phyloP scores from a whole-genome alignment of 2,113 vertebrate genomes.

The Phycodurus eques region DNA sequence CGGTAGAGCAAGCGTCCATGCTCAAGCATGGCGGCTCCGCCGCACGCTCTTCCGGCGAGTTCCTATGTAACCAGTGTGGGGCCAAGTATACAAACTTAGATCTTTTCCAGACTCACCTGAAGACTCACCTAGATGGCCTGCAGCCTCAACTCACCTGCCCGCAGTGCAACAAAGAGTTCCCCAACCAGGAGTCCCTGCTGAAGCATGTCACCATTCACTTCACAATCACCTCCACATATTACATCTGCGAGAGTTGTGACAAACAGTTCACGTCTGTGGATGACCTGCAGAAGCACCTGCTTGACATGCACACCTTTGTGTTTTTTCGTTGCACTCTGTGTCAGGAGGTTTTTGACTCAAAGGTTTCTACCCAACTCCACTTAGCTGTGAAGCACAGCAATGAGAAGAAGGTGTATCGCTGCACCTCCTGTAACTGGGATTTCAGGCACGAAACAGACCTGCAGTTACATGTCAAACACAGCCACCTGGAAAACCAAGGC shows the following conservation, averaged over 20 bases:
- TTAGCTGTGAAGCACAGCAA: constrained; percentile 98
- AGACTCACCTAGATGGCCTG: constrained; percentile 91
- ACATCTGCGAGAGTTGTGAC: constrained; percentile 98
- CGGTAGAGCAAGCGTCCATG: constrained; percentile 84
- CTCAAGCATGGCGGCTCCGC: constrained; percentile 87
- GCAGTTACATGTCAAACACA: constrained; percentile 95
- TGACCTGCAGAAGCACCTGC: constrained; percentile 94
- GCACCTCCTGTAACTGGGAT: constrained; percentile 98
- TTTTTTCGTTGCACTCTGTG: constrained; percentile 98
- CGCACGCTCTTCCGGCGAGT: constrained; percentile 84
- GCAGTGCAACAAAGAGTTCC: constrained; percentile 98
- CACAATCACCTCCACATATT: constrained; percentile 96
- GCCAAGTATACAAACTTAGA: constrained; percentile 93
- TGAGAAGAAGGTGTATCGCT: constrained; percentile 95
- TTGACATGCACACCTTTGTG: constrained; percentile 98
- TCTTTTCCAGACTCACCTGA: constrained; percentile 95
- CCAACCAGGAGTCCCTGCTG: constrained; percentile 92
- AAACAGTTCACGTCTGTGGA: constrained; percentile 98
- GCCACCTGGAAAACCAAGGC: constrained; percentile 93
- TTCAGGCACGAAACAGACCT: constrained; percentile 94
- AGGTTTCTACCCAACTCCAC: constrained; percentile 97
- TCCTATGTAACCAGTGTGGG: constrained; percentile 94
- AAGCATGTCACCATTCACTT: constrained; percentile 98
- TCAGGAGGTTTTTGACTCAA: constrained; percentile 98
- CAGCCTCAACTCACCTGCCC: constrained; percentile 92